These are phyloP conservation scores for Gisinianus flammeolus DNA, from an alignment of 2,888 invertebrate species.

Conservation along the genomic window DNA sequence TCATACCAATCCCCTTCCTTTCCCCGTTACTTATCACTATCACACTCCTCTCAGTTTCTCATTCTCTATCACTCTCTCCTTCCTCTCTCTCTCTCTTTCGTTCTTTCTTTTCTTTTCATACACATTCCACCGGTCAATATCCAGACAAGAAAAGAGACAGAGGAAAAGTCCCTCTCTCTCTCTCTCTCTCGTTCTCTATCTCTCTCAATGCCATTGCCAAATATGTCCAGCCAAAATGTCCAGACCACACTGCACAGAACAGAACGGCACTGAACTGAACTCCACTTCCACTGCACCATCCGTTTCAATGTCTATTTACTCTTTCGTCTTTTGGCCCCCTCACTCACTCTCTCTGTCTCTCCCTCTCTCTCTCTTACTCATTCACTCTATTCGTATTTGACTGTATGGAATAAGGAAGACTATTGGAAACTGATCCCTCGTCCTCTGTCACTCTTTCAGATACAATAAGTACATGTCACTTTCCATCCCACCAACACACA, in stretches of 20 bases:
- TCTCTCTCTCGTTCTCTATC: neutral
- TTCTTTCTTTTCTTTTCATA: neutral
- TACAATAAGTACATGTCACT: constrained; percentile 46
- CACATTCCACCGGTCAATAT: constrained; percentile 14
- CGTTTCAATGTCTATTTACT: neutral
- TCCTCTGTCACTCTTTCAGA: constrained; percentile 35
- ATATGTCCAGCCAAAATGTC: neutral
- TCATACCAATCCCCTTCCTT: constrained; percentile 28
- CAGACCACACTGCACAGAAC: neutral
- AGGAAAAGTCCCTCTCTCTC: neutral
- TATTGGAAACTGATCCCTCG: constrained; percentile 31
- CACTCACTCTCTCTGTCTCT: neutral
- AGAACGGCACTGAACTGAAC: neutral
- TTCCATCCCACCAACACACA: constrained; percentile 43
- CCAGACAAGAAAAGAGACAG: neutral
- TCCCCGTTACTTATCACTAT: constrained; percentile 19
- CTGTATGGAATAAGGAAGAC: neutral
- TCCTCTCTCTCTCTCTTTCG: constrained; percentile 8
- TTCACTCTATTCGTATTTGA: neutral
- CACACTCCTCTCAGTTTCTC: neutral
- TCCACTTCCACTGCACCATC: neutral
- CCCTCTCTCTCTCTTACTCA: neutral
- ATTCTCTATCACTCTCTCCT: neutral
- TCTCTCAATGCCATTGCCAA: constrained; percentile 1
- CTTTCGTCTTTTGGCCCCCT: neutral